Evolutionary conservation across 2,113 vertebrate genomes (phyloP).

Genomic region (Mionectes macconnelli): DNA sequence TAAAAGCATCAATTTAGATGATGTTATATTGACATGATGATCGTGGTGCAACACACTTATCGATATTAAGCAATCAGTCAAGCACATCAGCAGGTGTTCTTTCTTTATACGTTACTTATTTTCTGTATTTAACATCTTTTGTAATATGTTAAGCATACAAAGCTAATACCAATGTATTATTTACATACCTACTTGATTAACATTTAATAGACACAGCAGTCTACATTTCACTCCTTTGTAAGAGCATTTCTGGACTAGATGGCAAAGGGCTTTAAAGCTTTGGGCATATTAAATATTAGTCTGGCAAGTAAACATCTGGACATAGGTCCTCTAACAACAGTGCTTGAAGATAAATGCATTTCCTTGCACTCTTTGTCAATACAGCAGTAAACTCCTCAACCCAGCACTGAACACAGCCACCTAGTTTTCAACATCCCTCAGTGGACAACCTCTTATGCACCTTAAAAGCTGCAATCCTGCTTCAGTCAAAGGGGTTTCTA

Average conservation of each 20-base stretch:
- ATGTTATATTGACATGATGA: not conserved
- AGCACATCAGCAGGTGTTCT: not conserved
- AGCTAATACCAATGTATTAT: not conserved
- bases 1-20: not conserved
- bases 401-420: not conserved
- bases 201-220: not conserved
- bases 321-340: not conserved
- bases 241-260: not conserved
- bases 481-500: not conserved
- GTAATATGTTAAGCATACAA: not conserved
- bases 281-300: not conserved
- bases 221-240: not conserved
- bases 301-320: not conserved
- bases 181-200: not conserved
- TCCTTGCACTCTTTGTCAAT: not conserved
- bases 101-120: not conserved
- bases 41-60: not conserved
- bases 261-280: not conserved
- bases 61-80: not conserved
- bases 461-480: not conserved
- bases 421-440: not conserved
- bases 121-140: not conserved
- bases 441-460: accelerated
- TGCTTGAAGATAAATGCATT: not conserved
- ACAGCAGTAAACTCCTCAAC: not conserved